phyloP scores from a whole-genome alignment of 37 sponge, comb jelly and placozoan genomes.

The Diacarnus erythraeanus region DNA sequence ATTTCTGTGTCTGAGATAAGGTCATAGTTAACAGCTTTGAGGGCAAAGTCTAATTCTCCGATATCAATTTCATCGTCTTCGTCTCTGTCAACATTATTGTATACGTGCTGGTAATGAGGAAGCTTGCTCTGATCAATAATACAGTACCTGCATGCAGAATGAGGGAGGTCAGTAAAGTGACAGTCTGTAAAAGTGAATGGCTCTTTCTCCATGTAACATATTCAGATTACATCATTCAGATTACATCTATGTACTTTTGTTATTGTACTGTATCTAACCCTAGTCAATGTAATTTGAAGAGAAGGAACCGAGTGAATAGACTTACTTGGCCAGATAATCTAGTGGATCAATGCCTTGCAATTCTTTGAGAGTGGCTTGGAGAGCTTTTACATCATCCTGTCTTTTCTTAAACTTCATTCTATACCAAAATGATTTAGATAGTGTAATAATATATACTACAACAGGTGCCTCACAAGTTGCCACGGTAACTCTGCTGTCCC shows the following conservation, averaged over 20 bases:
- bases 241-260: no score
- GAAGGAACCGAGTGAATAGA: not conserved
- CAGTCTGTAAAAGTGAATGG: no score
- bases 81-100: constrained; percentile 77
- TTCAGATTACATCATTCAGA: no score
- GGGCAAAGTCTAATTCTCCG: constrained; percentile 82
- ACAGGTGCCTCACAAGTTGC: constrained; percentile 39
- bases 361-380: constrained; percentile 60
- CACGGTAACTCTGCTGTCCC: not conserved
- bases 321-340: constrained; percentile 81
- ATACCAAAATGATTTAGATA: no score
- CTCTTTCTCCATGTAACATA: no score
- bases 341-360: constrained; percentile 85
- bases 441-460: no score
- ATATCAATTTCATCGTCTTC: constrained; percentile 87
- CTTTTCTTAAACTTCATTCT: constrained; percentile 22
- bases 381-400: constrained; percentile 63
- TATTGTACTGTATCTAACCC: no score
- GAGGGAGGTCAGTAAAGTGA: not conserved
- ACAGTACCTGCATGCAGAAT: constrained; percentile 52
- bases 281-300: not conserved
- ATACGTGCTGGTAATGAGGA: constrained; percentile 52
- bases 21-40: constrained; percentile 88
- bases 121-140: constrained; percentile 75
- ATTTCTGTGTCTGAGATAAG: constrained; percentile 84